Evolutionary conservation across 1,140 invertebrate species (phyloP), one percentile per base, ranked within the genome.

Genomic region (Portunus trituberculatus): DNA sequence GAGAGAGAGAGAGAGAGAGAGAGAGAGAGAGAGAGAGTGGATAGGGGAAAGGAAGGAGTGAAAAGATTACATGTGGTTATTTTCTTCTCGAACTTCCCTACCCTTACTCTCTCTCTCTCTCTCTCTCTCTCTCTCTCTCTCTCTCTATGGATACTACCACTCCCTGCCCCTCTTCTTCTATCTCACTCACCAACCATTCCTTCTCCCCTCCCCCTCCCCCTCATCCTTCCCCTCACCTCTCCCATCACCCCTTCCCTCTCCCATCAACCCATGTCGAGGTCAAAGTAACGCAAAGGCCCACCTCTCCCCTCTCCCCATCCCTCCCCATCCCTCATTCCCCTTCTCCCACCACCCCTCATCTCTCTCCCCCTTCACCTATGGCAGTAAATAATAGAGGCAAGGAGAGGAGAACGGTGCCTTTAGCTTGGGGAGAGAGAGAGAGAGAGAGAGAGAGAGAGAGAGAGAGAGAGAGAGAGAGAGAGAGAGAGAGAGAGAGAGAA

Each of bases 311-410:
- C 67, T 76, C 67, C 20, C n/a, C 20, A 12, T 76, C 59, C 20
- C 20, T 25, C 59, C 20, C 59, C 20, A 7, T 76, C n/a, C 25
- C 67, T 76, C 67, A n/a, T 20, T 76, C n/a, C 25, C 67, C 20
- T 20, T 1, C 20, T 20, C 52, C 20, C 52, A 16, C 20, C 52
- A 12, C 52, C 8, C 20, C 52, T 20, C 52, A 12, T n/a, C n/a
- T 76, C 67, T n/a, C 67, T n/a, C 67, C 25, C 20, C 20, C 67
- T n/a, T 20, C 67, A 25, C n/a, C 67, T 7, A n/a, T 76, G 67
- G 67, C n/a, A 76, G n/a, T n/a, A n/a, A 76, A 76, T 76, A n/a
- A n/a, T n/a, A 76, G n/a, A 76, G 67, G 67, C 20, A n/a, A n/a
- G n/a, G 67, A 76, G 67, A 76, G 67, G 20, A 76, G 67, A 20